Evolutionary conservation across 2,797 vertebrate species (phyloP), one percentile per base, ranked within the genome.

Genomic region (Luscinia luscinia): DNA sequence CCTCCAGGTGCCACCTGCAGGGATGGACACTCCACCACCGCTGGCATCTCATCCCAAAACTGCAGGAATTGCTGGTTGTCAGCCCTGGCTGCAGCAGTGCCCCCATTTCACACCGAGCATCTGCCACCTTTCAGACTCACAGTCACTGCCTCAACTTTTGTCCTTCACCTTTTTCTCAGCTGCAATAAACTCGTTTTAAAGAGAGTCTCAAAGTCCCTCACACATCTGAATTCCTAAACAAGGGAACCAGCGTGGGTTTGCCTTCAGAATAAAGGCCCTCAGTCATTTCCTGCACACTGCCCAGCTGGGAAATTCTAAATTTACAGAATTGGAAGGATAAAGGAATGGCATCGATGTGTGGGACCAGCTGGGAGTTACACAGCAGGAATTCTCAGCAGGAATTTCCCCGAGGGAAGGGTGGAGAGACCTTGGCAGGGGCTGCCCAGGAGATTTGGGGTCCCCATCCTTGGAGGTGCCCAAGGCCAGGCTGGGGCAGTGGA

Each of bases 391-490:
- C 20, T 21, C 21, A 22, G 61, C 26, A 52, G 55, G 12, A 38
- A 28, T 84, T 67, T 45, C 18, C 11, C 6, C 45, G 1, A 12
- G 70, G 70, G 10, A 32, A 30, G 51, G 68, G 30, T 3, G 59
- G 2, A 6, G 34, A 48, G 49, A 30, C 20, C 4, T 16, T 34
- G 59, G 24, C 3, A 74, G 36, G 21, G 20, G 30, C 12, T 73
- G 80, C 32, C 51, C 61, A 36, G 26, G 61, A 58, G 26, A 0
- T 30, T 9, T 23, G 61, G 17, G 8, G 21, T 36, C 4, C 55
- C 43, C 15, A 22, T 34, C 24, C 5, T 66, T 43, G 55, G 8
- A 1, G 1, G 13, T 61, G 21, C 0, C 64, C 64, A 0, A 15
- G 54, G 30, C 36, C 64, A 59, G 64, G 45, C 0, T 61, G 66